Percentiles rank a stretch among this genome's conserved stretches.
Evolutionary conservation across 1,140 invertebrate species (phyloP).

Genomic region (Drosophila teissieri): DNA sequence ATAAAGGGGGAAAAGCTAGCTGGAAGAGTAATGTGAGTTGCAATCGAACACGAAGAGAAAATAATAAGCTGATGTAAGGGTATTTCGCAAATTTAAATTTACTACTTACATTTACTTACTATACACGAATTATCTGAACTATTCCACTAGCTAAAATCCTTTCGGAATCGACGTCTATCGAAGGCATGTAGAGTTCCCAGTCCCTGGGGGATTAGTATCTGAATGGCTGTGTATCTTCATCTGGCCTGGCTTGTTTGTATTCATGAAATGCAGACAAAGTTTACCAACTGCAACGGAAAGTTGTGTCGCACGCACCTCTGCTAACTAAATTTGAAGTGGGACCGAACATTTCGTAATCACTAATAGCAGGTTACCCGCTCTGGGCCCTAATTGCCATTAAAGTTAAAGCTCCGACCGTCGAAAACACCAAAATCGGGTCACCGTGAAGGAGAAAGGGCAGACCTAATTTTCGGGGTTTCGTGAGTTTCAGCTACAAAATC

Average conservation of each 20-base stretch:
- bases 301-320: conserved; percentile 34
- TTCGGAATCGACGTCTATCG: conserved; percentile 35
- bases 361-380: conserved; percentile 24
- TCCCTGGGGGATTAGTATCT: conserved; percentile 26
- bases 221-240: conserved; percentile 22
- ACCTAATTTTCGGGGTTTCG: conserved; percentile 40
- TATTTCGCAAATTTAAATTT: background rate
- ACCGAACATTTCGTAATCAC: conserved; percentile 34
- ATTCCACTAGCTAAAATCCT: background rate
- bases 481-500: conserved; percentile 44
- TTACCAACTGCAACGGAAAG: conserved; percentile 32
- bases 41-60: no score
- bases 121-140: background rate
- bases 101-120: background rate
- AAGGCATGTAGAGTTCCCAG: conserved; percentile 15
- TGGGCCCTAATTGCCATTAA: conserved; percentile 41
- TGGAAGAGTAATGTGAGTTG: background rate
- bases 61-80: no score
- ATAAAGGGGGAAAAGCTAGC: background rate
- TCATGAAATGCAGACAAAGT: conserved; percentile 40
- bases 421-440: conserved; percentile 35
- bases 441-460: conserved; percentile 29
- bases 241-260: conserved; percentile 29
- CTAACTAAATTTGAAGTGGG: conserved; percentile 42
- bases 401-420: conserved; percentile 21